Evolutionary conservation across 1,140 invertebrate genomes (phyloP).

Genomic region (Pogonognathellus flavescens): DNA sequence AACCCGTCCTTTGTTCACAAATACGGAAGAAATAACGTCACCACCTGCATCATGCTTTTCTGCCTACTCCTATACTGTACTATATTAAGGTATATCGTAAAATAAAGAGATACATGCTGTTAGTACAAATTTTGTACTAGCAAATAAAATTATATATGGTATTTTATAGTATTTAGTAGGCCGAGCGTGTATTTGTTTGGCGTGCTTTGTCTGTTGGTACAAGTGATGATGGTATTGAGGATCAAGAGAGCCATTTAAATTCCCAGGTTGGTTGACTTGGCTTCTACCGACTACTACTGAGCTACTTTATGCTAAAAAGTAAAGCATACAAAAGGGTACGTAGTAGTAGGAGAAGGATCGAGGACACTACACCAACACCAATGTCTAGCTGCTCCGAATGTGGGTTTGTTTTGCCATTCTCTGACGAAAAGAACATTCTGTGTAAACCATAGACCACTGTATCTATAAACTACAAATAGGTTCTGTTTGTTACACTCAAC

Average conservation of each 20-base stretch:
- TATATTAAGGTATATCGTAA: not conserved
- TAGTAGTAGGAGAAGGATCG: too few relatives aligned
- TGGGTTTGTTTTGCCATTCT: too few relatives aligned
- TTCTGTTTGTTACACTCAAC: too few relatives aligned
- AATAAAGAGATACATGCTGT: too few relatives aligned
- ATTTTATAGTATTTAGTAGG: not conserved
- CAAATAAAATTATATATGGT: conserved; percentile 1
- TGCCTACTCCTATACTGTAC: not conserved
- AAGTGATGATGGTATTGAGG: not conserved
- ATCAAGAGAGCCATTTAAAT: conserved; percentile 31
- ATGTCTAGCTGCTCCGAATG: too few relatives aligned
- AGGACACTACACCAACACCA: too few relatives aligned
- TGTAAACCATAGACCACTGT: too few relatives aligned
- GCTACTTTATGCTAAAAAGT: too few relatives aligned
- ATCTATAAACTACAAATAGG: too few relatives aligned
- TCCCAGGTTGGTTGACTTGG: conserved; percentile 10
- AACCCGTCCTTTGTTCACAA: conserved; percentile 22
- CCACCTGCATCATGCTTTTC: conserved; percentile 12
- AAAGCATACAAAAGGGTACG: too few relatives aligned
- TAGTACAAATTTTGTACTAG: too few relatives aligned
- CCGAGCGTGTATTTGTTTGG: not conserved
- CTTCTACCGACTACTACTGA: not conserved
- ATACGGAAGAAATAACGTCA: not conserved
- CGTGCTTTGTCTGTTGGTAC: not conserved
- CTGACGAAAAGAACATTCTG: too few relatives aligned